Base-by-base conservation (phyloP, 2,113 vertebrate genomes). In the Gobius niger region DNA sequence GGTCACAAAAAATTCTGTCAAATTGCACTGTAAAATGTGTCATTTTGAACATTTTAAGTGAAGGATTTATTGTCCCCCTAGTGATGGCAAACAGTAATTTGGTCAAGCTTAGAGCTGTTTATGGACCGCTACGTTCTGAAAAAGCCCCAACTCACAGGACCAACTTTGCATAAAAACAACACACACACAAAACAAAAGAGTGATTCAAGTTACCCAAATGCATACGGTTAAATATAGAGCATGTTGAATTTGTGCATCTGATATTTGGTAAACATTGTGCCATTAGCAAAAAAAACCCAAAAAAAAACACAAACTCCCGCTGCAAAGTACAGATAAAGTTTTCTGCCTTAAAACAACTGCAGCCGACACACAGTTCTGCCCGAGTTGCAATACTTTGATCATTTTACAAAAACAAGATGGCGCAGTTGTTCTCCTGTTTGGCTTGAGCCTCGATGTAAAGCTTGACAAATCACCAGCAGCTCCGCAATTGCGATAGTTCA, bases 221-320 rank as follows among this genome's bases (percentile, higher is more conserved):
- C 57, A 60, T 60, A 44, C 40, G 42, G 15, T n/a, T 11, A 46
- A 47, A 44, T 5, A 1, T 62, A 19, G 4, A n/a, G 7, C 9
- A 18, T 62, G 8, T 62, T 19, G 42, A 63, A 63, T 46, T 18
- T 63, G 57, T 60, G 42, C 61, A 63, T 44, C n/a, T 63, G 61
- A 63, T 63, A 63, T 63, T 63, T 60, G 54, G 54, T 42, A 42
- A 44, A 60, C 34, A 41, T 34, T 41, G 56, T 59, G 56, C 24
- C 57, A 57, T 40, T 24, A 57, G 54, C 54, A 40, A 42, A 60
- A 40, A 3, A 14, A 13, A 12, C 15, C 12, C 54, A 40, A 42
- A 60, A 40, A 3, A 14, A 13, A 12, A 50, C 12, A 50, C 12
- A 60, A 42, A 60, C 40, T 60, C 14, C 7, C 57, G 16, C 40